A percentile compares a stretch with the other conserved stretches of the same genome.
Evolutionary conservation across 2,888 invertebrate species (phyloP).

Genomic region (Rhogogaster chlorosoma): DNA sequence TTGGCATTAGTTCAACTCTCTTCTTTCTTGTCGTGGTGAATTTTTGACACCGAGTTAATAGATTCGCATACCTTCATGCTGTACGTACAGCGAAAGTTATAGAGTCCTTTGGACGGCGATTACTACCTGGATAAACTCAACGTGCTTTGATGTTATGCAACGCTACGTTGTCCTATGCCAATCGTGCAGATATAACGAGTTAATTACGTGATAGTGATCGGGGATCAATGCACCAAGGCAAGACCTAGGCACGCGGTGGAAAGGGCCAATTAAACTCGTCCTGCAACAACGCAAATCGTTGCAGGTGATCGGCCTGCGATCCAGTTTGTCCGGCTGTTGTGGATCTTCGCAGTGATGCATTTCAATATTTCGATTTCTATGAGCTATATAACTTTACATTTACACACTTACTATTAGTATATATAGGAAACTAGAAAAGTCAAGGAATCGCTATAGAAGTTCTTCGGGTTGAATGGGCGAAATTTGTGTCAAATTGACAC

Average conservation of each 20-base stretch:
- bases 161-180: background rate
- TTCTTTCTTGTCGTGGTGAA: background rate
- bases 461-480: background rate
- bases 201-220: slow-evolving; percentile 66
- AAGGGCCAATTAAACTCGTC: slow-evolving; percentile 35
- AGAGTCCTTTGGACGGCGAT: background rate
- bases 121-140: background rate
- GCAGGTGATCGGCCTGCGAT: slow-evolving; percentile 33
- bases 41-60: background rate
- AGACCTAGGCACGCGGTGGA: background rate
- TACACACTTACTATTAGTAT: no score
- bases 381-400: no score
- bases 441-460: background rate
- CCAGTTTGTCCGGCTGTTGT: background rate
- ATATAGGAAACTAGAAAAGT: background rate
- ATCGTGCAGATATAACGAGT: slow-evolving; percentile 65
- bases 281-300: slow-evolving; percentile 21
- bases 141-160: slow-evolving; percentile 30
- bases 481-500: slow-evolving; percentile 22
- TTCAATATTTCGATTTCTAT: background rate
- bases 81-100: slow-evolving; percentile 3
- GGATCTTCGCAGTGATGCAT: background rate
- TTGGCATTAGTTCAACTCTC: background rate
- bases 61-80: no score
- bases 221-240: slow-evolving; percentile 66